phyloP scores from a whole-genome alignment of 2,113 vertebrate genomes.

The Thryonomys swinderianus region DNA sequence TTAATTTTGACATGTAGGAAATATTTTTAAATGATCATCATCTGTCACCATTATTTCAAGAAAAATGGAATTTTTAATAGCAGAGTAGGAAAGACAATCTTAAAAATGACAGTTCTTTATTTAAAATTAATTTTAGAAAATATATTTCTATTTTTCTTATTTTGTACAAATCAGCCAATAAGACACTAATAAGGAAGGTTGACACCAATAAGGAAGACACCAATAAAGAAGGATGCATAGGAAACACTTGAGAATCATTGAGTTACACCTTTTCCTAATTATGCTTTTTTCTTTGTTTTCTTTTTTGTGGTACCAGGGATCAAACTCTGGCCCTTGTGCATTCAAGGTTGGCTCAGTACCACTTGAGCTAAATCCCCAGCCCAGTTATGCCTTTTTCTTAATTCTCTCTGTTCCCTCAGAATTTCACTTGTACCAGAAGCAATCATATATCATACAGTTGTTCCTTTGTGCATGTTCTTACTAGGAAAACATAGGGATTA shows the following conservation, averaged over 20 bases:
- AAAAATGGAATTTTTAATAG: background rate
- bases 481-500: background rate
- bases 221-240: background rate
- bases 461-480: background rate
- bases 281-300: no score
- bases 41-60: slow-evolving; percentile 6
- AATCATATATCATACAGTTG: no score
- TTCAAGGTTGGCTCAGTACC: no score
- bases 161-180: background rate
- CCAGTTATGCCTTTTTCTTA: no score
- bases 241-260: background rate
- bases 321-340: no score
- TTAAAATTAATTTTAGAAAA: slow-evolving; percentile 13
- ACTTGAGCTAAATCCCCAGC: no score
- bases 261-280: background rate
- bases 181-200: no score
- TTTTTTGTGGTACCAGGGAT: no score
- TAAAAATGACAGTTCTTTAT: background rate
- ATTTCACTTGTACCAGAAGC: background rate
- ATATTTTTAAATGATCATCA: background rate
- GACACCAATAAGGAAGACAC: no score
- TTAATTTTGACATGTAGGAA: slow-evolving; percentile 33
- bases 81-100: background rate
- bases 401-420: background rate
- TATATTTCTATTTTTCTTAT: slow-evolving; percentile 20